Evolutionary conservation across 2,113 vertebrate species (phyloP).

Genomic region (Holacanthus passer): DNA sequence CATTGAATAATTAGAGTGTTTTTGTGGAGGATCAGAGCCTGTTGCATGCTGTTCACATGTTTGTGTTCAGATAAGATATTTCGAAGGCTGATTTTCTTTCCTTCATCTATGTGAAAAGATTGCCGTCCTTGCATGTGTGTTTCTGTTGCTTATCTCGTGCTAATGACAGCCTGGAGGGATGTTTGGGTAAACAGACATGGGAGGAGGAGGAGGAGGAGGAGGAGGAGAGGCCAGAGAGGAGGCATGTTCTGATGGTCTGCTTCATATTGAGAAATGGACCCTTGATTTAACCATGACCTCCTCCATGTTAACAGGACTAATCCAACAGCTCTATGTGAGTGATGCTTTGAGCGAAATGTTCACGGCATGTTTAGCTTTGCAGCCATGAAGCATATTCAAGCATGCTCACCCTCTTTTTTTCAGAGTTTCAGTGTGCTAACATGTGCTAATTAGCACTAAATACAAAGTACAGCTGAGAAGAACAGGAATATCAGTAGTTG

Average conservation of each 20-base stretch:
- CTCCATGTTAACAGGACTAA: not conserved
- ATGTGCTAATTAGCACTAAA: not conserved
- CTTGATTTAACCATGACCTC: slow-evolving; percentile 4
- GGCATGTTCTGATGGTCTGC: slow-evolving; percentile 20
- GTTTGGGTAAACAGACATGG: slow-evolving; percentile 59
- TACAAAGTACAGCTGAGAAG: not conserved
- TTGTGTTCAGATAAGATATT: slow-evolving; percentile 23
- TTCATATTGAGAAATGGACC: slow-evolving; percentile 10
- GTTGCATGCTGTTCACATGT: not conserved
- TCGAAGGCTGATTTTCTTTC: not conserved
- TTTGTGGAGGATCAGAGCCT: not conserved
- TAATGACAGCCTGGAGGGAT: slow-evolving; percentile 53
- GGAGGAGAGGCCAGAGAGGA: slow-evolving; percentile 13
- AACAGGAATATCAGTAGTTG: not conserved
- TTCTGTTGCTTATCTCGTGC: slow-evolving; percentile 55
- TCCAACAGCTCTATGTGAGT: too few relatives aligned
- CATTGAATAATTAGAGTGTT: slow-evolving; percentile 4
- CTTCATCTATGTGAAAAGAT: slow-evolving; percentile 6
- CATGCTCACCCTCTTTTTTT: not conserved
- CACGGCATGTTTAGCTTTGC: too few relatives aligned
- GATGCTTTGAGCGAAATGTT: not conserved
- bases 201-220: slow-evolving; percentile 45
- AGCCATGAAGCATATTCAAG: too few relatives aligned
- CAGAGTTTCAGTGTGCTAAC: not conserved
- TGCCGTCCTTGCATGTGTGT: slow-evolving; percentile 11